Conservation (phyloP, 2,113 vertebrate species). For the Carassius gibelio region DNA sequence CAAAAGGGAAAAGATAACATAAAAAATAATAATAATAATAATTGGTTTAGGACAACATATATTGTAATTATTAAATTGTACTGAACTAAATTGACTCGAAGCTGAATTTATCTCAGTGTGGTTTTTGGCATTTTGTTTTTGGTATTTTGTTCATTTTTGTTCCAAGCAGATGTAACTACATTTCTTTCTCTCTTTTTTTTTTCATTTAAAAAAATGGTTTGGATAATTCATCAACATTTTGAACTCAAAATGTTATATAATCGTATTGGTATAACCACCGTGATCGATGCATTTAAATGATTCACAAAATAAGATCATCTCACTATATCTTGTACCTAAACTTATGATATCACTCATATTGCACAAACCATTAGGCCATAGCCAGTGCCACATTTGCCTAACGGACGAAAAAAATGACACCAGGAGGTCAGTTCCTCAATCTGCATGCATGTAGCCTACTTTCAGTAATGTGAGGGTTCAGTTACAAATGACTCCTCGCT, state of each 20-base stretch:
- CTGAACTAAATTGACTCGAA: too few species aligned
- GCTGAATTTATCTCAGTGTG: background rate
- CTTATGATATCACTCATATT: background rate
- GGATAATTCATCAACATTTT: background rate
- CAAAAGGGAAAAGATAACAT: background rate
- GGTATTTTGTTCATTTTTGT: background rate
- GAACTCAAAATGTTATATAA: background rate
- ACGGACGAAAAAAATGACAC: background rate
- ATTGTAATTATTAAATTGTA: too few species aligned
- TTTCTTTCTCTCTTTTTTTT: fast-evolving
- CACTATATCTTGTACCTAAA: background rate
- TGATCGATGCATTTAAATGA: background rate
- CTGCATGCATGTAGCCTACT: background rate
- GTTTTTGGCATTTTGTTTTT: too few species aligned
- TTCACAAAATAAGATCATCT: background rate
- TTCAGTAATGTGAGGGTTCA: background rate
- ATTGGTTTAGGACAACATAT: too few species aligned
- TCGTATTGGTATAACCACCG: background rate
- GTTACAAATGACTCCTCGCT: background rate
- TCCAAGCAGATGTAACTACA: background rate
- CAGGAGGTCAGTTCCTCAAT: background rate
- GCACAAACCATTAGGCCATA: background rate
- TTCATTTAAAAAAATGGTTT: background rate
- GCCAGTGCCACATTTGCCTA: background rate
- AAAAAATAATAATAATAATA: background rate